Conservation (phyloP, 2,888 invertebrate genomes). For the Epsilonema sp. region DNA sequence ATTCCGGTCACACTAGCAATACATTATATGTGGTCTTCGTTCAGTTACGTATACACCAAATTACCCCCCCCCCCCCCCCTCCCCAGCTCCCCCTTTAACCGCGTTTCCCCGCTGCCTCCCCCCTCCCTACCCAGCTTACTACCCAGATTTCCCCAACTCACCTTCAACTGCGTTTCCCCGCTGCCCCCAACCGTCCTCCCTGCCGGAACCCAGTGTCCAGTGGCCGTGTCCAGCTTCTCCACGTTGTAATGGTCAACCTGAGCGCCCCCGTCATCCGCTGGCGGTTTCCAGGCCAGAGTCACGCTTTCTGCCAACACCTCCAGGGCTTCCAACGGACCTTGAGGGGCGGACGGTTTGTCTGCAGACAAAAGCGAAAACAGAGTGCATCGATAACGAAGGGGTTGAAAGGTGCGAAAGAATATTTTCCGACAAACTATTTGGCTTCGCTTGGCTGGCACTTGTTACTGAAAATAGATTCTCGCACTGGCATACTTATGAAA, state of each 20-base stretch:
- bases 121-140: too few relatives aligned
- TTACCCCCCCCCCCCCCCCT: too few relatives aligned
- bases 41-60: too few relatives aligned
- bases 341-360: conserved; percentile 33
- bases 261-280: conserved; percentile 65
- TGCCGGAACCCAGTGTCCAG: conserved; percentile 82
- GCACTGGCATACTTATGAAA: too few relatives aligned
- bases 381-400: not conserved
- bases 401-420: not conserved
- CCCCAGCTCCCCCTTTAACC: too few relatives aligned
- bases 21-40: too few relatives aligned
- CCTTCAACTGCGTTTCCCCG: not conserved
- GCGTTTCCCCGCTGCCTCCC: too few relatives aligned
- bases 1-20: too few relatives aligned
- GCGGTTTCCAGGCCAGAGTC: conserved; percentile 73
- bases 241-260: conserved; percentile 77
- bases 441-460: too few relatives aligned
- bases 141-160: too few relatives aligned
- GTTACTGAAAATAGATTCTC: too few relatives aligned
- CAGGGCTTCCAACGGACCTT: conserved; percentile 53
- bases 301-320: conserved; percentile 75
- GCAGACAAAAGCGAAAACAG: conserved; percentile 4
- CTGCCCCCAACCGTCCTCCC: conserved; percentile 43
- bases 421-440: too few relatives aligned
- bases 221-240: conserved; percentile 88